phyloP scores from a whole-genome alignment of 2,797 vertebrate genomes.

The Spinus pinus region DNA sequence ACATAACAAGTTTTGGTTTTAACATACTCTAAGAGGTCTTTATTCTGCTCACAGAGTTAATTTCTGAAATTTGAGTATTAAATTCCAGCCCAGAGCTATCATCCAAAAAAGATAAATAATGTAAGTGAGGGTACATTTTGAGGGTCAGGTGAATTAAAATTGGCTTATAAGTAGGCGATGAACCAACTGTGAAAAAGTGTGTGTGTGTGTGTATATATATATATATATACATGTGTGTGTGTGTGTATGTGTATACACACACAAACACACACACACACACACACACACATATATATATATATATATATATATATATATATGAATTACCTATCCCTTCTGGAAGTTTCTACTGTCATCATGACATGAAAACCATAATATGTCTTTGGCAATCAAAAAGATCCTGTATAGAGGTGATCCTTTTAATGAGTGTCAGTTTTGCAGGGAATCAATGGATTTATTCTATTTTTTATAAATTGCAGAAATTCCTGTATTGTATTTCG shows the following conservation, averaged over 20 bases:
- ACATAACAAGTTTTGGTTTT: background rate
- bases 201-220: no score
- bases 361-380: background rate
- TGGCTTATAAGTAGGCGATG: accelerated
- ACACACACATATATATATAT: no score
- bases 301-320: background rate
- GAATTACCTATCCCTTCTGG: background rate
- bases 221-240: background rate
- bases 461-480: background rate
- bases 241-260: no score
- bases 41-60: background rate
- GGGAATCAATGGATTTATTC: background rate
- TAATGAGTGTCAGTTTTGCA: background rate
- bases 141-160: background rate
- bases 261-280: no score
- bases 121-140: background rate
- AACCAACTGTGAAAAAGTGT: background rate
- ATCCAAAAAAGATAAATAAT: background rate
- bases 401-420: background rate
- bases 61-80: background rate
- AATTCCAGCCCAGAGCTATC: background rate
- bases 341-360: background rate
- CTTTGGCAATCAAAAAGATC: background rate
- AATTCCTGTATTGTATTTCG: background rate
- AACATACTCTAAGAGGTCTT: background rate